These are phyloP conservation scores for Hypomesus transpacificus DNA, from an alignment of 2,113 vertebrate genomes.

Conservation along the genomic window DNA sequence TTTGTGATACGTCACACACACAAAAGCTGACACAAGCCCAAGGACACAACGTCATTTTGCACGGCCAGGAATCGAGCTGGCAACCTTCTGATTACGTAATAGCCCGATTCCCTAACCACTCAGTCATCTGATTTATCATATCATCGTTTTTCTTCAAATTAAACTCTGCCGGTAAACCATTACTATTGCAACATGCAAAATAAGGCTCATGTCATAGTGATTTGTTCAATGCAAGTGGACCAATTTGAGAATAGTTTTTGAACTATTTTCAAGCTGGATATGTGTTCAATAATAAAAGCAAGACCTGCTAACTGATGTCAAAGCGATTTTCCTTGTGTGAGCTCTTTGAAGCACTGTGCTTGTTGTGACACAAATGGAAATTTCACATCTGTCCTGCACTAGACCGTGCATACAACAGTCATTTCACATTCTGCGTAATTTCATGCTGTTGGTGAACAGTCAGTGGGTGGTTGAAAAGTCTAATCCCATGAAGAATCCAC, in stretches of 20 bases:
- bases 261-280: slow-evolving; percentile 17
- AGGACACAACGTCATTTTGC: too few relatives aligned
- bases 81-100: too few relatives aligned
- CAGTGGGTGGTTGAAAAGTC: slow-evolving; percentile 18
- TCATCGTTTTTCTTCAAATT: too few relatives aligned
- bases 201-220: not conserved
- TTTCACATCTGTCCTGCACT: slow-evolving; percentile 40
- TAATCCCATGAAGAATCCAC: slow-evolving; percentile 16
- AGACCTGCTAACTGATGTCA: slow-evolving; percentile 35
- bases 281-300: slow-evolving; percentile 24
- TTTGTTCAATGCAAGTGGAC: too few relatives aligned
- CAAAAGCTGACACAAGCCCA: too few relatives aligned
- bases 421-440: slow-evolving; percentile 23
- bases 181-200: not conserved
- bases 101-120: too few relatives aligned
- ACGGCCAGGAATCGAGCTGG: too few relatives aligned
- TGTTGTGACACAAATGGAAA: slow-evolving; percentile 48
- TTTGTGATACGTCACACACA: too few relatives aligned
- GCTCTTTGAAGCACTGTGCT: slow-evolving; percentile 15
- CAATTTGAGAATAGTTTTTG: not conserved
- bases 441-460: slow-evolving; percentile 21
- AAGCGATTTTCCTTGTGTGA: slow-evolving; percentile 30
- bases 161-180: too few relatives aligned
- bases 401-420: slow-evolving; percentile 5
- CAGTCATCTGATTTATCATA: too few relatives aligned